Evolutionary conservation across 1,140 invertebrate genomes (phyloP), one percentile per base, ranked within the genome.

Genomic region (Campoletis sonorensis): DNA sequence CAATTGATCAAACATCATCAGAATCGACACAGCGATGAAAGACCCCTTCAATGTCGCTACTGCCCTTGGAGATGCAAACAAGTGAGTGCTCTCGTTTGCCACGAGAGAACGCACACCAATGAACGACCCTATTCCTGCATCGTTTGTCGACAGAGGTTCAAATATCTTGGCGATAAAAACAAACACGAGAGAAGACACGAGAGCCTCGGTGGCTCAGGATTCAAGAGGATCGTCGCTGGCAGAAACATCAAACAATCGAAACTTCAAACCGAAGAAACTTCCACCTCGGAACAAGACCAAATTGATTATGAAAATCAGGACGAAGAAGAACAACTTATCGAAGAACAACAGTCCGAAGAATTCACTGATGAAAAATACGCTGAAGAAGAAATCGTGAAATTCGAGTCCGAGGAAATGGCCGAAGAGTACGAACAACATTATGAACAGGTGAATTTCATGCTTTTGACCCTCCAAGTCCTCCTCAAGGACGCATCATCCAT

Each of bases 61-160:
- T 92, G 91, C 84, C 83, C 88, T 0, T 92, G 91, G 90, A 86
- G 90, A 30, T 92, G 91, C 68, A 92, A 92, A 51, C 91, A 92
- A 86, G 90, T 92, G 3, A 92, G 91, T 49, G 91, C 91, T 0
- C 85, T 92, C 0, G 91, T 92, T 15, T 92, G 91, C 81, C 98
- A 99, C 92, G 98, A 99, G 89, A 93, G 98, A 81, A 99, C 98
- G 1, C 98, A 99, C 88, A 99, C 98, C 7, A 98, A 99, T 90
- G 98, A 99, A 91, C 93, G 98, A 76, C 98, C 98, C 0, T 99
- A 99, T 91, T 96, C 97, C 54, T 99, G 98, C 91, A 98, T 98
- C 88, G 98, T 99, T 83, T 99, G 98, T 89, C 96, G 97, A 49
- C 99, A 99, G 91, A 96, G 97, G 1, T 99, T 99, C 92, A 94